Percentiles rank a stretch among this genome's conserved stretches.
Evolutionary conservation across 2,888 invertebrate species (phyloP).

Genomic region (Melipona beecheii): DNA sequence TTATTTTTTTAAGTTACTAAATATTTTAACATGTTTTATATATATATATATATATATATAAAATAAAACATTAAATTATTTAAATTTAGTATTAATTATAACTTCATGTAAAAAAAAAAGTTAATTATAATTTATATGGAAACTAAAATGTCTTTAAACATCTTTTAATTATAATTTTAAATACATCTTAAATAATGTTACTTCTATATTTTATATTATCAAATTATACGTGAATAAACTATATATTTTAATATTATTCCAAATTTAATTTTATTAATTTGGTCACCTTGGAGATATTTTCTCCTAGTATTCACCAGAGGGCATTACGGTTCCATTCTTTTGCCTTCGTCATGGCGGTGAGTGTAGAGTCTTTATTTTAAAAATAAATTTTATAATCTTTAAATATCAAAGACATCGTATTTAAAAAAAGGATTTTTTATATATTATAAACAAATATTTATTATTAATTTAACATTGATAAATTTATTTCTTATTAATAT

Average conservation of each 20-base stretch:
- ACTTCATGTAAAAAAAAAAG: background rate
- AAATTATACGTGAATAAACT: background rate
- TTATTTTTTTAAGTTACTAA: background rate
- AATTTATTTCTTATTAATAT: constrained; percentile 45
- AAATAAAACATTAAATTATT: background rate
- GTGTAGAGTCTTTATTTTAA: constrained; percentile 64
- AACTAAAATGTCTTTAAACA: background rate
- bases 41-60: too few relatives aligned
- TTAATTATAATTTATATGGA: background rate
- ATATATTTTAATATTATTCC: background rate
- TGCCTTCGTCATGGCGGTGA: constrained; percentile 77
- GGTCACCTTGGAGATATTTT: background rate
- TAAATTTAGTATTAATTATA: background rate
- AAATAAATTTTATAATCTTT: constrained; percentile 66
- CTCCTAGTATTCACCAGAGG: constrained; percentile 35
- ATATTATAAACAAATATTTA: background rate
- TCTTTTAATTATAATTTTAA: background rate
- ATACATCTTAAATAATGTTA: background rate
- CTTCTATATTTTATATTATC: background rate
- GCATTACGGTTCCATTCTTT: constrained; percentile 63
- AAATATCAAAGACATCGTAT: constrained; percentile 74
- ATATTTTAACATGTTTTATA: background rate
- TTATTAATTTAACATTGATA: background rate
- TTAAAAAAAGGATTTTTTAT: background rate
- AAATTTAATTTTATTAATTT: constrained; percentile 3